phyloP scores from a whole-genome alignment of 1,140 invertebrate species.

The Bombus affinis region DNA sequence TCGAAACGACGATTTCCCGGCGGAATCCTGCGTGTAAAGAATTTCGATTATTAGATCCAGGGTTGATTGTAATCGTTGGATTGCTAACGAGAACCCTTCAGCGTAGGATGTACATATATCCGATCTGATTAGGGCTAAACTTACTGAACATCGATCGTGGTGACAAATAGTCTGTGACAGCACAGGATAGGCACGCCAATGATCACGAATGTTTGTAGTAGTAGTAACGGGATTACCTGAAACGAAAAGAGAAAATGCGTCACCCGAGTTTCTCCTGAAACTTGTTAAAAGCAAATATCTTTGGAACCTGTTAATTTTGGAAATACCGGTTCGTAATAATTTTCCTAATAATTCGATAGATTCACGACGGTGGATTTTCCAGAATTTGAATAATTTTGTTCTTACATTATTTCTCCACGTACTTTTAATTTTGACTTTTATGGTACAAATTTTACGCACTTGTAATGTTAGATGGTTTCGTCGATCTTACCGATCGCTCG shows the following conservation, averaged over 20 bases:
- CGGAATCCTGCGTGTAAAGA: conserved; percentile 71
- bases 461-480: no score
- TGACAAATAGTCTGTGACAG: conserved; percentile 69
- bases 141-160: conserved; percentile 79
- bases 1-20: conserved; percentile 75
- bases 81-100: no score
- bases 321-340: no score
- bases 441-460: no score
- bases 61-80: no score
- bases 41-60: background rate
- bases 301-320: background rate
- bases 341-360: no score
- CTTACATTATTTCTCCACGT: no score
- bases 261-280: background rate
- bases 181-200: conserved; percentile 51
- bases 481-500: no score
- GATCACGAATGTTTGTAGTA: conserved; percentile 51
- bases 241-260: conserved; percentile 54
- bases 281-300: background rate
- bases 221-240: conserved; percentile 76
- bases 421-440: no score
- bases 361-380: no score
- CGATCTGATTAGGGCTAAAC: conserved; percentile 41
- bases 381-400: no score
- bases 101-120: background rate